Evolutionary conservation across 2,888 invertebrate genomes (phyloP).

Genomic region (Epinotia nisella): DNA sequence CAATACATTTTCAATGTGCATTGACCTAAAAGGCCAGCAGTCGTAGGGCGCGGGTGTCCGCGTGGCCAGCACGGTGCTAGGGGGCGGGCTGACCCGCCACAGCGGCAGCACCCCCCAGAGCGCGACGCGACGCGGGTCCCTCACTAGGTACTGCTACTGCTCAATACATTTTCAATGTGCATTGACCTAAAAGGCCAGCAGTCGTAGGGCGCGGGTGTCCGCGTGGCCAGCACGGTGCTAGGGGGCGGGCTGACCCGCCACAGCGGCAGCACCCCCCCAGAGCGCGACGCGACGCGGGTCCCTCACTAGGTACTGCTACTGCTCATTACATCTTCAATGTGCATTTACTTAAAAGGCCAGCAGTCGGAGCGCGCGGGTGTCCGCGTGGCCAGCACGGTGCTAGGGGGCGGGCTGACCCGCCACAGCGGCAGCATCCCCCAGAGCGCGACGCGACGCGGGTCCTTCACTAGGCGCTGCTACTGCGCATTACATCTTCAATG

Average conservation of each 20-base stretch:
- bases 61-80: constrained; percentile 69
- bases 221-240: constrained; percentile 67
- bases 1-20: constrained; percentile 56
- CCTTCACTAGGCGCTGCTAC: constrained; percentile 69
- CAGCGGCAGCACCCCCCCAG: constrained; percentile 73
- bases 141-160: constrained; percentile 64
- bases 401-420: constrained; percentile 69
- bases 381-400: constrained; percentile 69
- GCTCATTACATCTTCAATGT: constrained; percentile 59
- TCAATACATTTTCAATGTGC: constrained; percentile 57
- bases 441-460: constrained; percentile 68
- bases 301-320: constrained; percentile 54
- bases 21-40: constrained; percentile 78
- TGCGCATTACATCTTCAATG: constrained; percentile 60
- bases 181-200: constrained; percentile 78
- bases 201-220: constrained; percentile 71
- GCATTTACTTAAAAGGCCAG: constrained; percentile 73
- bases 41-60: constrained; percentile 71
- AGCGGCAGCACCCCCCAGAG: constrained; percentile 75
- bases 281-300: constrained; percentile 64
- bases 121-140: too few relatives aligned
- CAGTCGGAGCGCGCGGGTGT: constrained; percentile 73
- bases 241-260: constrained; percentile 72
- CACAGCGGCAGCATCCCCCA: constrained; percentile 76
- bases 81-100: constrained; percentile 70